These are phyloP conservation scores for Diaphora mendica DNA, from an alignment of 2,888 invertebrate genomes.

Conservation along the genomic window DNA sequence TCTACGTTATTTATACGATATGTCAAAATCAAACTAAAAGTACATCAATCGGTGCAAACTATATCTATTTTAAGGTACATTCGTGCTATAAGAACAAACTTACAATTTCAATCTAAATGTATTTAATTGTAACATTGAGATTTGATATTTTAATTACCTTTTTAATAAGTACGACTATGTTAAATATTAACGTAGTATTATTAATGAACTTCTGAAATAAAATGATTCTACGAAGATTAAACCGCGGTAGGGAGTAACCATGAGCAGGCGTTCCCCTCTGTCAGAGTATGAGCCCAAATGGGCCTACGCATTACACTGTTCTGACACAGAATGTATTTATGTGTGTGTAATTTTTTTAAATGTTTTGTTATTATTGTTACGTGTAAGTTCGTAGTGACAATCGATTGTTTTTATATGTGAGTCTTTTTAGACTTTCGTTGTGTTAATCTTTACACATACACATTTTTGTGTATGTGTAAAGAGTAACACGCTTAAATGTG, in stretches of 20 bases:
- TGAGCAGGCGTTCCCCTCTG: too few species aligned
- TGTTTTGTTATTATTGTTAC: too few species aligned
- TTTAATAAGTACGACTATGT: background rate
- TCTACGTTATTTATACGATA: conserved; percentile 34
- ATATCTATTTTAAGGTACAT: conserved; percentile 43
- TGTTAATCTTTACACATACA: too few species aligned
- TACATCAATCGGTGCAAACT: conserved; percentile 41
- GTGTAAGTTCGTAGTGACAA: too few species aligned
- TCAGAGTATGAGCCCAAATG: too few species aligned
- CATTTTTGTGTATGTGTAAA: too few species aligned
- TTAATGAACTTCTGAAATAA: background rate
- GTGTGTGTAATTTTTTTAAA: too few species aligned
- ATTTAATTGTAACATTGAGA: background rate
- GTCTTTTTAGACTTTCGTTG: too few species aligned
- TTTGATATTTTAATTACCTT: background rate
- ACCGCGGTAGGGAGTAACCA: background rate
- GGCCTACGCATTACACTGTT: too few species aligned
- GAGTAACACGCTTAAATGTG: too few species aligned
- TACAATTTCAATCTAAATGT: conserved; percentile 6
- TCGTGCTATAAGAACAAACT: conserved; percentile 34
- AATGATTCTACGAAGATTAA: background rate
- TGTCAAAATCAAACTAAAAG: conserved; percentile 29
- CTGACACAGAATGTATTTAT: too few species aligned
- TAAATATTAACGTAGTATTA: background rate
- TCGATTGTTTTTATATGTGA: too few species aligned